These are phyloP conservation scores for Carassius auratus DNA, from an alignment of 2,113 vertebrate species.

Conservation along the genomic window DNA sequence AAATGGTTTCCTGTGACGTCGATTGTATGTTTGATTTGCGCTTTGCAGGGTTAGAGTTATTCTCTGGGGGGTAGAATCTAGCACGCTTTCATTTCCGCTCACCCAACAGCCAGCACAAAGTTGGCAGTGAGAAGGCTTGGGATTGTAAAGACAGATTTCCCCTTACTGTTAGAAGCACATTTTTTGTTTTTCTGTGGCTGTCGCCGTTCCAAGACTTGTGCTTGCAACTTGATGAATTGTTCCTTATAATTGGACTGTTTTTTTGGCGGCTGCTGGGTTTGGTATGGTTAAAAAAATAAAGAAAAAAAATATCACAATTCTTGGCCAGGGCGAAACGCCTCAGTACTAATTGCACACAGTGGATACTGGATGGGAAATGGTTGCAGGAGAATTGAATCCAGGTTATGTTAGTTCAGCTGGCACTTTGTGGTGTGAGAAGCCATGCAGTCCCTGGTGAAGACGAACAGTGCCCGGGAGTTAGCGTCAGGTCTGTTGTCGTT, in stretches of 20 bases:
- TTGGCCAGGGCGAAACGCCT: conserved; percentile 57
- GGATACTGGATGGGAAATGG: conserved; percentile 73
- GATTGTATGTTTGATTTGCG: conserved; percentile 83
- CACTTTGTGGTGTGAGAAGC: conserved; percentile 56
- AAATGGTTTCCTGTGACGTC: conserved; percentile 85
- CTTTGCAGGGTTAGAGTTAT: conserved; percentile 83
- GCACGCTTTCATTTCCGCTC: conserved; percentile 84
- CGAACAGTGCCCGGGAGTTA: conserved; percentile 47
- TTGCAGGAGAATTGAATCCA: conserved; percentile 63
- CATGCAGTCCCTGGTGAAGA: conserved; percentile 45
- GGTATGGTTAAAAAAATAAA: conserved; percentile 48
- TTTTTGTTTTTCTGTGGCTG: conserved; percentile 71
- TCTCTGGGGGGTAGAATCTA: conserved; percentile 80
- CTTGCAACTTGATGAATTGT: conserved; percentile 75
- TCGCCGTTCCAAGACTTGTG: conserved; percentile 70
- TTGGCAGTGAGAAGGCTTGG: conserved; percentile 73
- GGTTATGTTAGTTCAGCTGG: conserved; percentile 68
- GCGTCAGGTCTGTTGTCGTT: conserved; percentile 50
- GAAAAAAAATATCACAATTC: conserved; percentile 45
- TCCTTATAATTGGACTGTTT: conserved; percentile 70
- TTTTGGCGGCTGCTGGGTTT: conserved; percentile 16
- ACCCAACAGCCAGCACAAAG: conserved; percentile 80
- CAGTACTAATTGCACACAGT: conserved; percentile 73
- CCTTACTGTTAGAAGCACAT: conserved; percentile 72
- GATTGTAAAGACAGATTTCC: conserved; percentile 80